Evolutionary conservation across 1,140 invertebrate species (phyloP).

Genomic region (Hesperophylax magnus): DNA sequence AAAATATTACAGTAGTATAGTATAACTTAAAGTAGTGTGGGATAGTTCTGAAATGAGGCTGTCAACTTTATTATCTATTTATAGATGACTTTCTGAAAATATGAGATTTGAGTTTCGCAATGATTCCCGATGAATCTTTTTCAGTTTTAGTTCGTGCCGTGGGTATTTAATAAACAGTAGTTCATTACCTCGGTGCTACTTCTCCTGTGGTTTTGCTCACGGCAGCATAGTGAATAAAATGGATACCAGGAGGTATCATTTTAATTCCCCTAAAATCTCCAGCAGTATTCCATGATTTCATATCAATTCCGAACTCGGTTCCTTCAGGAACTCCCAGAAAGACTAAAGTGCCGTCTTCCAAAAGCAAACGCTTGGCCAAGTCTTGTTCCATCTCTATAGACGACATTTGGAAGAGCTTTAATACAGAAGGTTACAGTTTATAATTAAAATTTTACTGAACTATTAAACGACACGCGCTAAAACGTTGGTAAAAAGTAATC

Average conservation of each 20-base stretch:
- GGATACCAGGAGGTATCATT: conserved; percentile 98
- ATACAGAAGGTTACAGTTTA: neutral
- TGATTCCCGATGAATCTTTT: too few relatives aligned
- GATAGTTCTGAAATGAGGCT: too few relatives aligned
- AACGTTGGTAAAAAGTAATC: neutral
- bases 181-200: conserved; percentile 63
- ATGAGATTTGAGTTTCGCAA: too few relatives aligned
- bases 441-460: neutral
- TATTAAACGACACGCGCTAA: neutral
- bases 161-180: too few relatives aligned
- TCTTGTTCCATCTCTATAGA: conserved; percentile 80
- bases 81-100: too few relatives aligned
- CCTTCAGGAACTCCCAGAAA: conserved; percentile 88
- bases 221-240: conserved; percentile 92
- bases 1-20: too few relatives aligned
- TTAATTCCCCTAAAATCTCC: conserved; percentile 96
- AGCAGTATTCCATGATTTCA: conserved; percentile 94
- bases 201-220: conserved; percentile 71
- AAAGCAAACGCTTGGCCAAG: conserved; percentile 81
- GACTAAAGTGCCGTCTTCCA: conserved; percentile 87
- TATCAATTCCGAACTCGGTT: conserved; percentile 97
- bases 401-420: conserved; percentile 23
- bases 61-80: too few relatives aligned
- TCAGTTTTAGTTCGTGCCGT: too few relatives aligned
- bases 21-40: too few relatives aligned